A percentile compares a stretch with the other conserved stretches of the same genome.
phyloP scores from a whole-genome alignment of 2,888 invertebrate genomes.

The Ecliptopera silaceata region DNA sequence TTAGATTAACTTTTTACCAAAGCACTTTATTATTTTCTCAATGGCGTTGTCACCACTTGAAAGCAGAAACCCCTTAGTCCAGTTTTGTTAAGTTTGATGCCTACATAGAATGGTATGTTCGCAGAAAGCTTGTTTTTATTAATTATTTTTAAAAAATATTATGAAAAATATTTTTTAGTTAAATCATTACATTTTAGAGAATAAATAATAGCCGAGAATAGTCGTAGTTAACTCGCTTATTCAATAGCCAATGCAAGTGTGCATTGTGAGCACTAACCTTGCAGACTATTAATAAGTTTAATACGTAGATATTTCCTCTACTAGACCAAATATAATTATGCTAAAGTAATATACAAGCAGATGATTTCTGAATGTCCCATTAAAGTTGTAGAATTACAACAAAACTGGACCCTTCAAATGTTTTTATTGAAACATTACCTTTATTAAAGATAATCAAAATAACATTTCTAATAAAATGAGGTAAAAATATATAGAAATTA shows the following conservation, averaged over 20 bases:
- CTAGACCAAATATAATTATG: conserved; percentile 20
- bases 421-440: too few relatives aligned
- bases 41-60: too few relatives aligned
- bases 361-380: conserved; percentile 30
- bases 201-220: conserved; percentile 1
- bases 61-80: too few relatives aligned
- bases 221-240: conserved; percentile 17
- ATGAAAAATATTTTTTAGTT: background rate
- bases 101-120: too few relatives aligned
- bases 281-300: conserved; percentile 74
- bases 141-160: too few relatives aligned
- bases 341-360: conserved; percentile 34
- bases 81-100: too few relatives aligned
- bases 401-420: conserved; percentile 8
- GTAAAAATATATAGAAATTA: too few relatives aligned
- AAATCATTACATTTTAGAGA: background rate
- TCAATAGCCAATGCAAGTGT: conserved; percentile 45
- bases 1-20: too few relatives aligned
- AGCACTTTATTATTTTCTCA: too few relatives aligned
- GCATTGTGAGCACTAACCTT: conserved; percentile 72
- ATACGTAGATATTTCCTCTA: conserved; percentile 63
- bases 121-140: too few relatives aligned
- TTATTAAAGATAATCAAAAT: too few relatives aligned
- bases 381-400: conserved; percentile 25
- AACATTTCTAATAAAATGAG: too few relatives aligned